Evolutionary conservation across 2,888 invertebrate species (phyloP).

Genomic region (Xanthorhoe designata): DNA sequence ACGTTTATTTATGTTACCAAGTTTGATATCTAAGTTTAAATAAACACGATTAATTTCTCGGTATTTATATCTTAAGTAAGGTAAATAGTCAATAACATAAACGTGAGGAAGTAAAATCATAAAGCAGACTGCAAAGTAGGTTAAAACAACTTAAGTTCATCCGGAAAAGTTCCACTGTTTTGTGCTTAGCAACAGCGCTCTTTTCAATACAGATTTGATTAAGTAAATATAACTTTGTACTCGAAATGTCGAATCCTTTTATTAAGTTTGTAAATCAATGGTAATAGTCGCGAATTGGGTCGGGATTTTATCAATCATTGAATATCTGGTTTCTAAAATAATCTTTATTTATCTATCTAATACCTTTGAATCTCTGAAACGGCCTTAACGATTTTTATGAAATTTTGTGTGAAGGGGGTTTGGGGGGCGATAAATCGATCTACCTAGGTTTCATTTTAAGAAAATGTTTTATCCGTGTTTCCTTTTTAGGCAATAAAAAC

Average conservation of each 20-base stretch:
- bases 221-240: slow-evolving; percentile 13
- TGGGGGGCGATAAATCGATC: too few species aligned
- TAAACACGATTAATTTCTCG: neutral
- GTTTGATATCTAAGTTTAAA: neutral
- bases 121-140: slow-evolving; percentile 6
- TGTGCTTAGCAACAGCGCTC: slow-evolving; percentile 19
- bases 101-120: neutral
- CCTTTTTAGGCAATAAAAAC: too few species aligned
- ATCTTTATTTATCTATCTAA: neutral
- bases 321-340: slow-evolving; percentile 2
- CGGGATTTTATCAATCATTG: slow-evolving; percentile 12
- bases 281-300: slow-evolving; percentile 13
- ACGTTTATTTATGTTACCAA: neutral
- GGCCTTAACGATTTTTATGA: too few species aligned
- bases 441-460: too few species aligned
- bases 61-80: neutral
- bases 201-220: slow-evolving; percentile 20
- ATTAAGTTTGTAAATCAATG: slow-evolving; percentile 14
- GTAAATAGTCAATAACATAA: neutral
- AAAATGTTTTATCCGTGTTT: too few species aligned
- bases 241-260: slow-evolving; percentile 22
- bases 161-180: slow-evolving; percentile 10
- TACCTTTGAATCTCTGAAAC: too few species aligned
- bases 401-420: too few species aligned
- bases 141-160: slow-evolving; percentile 4